Percentiles rank a stretch among this genome's conserved stretches.
phyloP scores from a whole-genome alignment of 2,888 invertebrate genomes.

The Drosophila lacicola region DNA sequence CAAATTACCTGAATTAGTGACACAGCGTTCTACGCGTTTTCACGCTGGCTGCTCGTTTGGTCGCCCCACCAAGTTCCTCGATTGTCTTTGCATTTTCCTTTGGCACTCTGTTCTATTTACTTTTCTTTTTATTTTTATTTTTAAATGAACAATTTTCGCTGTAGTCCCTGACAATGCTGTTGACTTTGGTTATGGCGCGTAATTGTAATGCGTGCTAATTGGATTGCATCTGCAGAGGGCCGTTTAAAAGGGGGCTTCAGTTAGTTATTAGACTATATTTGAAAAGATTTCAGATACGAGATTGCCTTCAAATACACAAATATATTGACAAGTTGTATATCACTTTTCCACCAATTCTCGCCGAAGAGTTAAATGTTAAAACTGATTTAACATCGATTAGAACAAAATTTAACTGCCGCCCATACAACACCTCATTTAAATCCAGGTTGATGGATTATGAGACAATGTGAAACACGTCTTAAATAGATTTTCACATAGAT shows the following conservation, averaged over 20 bases:
- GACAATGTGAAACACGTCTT: no score
- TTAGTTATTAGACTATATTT: not conserved
- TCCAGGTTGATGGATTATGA: no score
- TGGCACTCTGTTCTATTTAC: conserved; percentile 40
- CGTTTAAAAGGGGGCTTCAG: not conserved
- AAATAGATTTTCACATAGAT: no score
- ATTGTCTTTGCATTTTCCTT: conserved; percentile 6
- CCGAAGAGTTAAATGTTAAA: no score
- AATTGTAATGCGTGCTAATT: conserved; percentile 51
- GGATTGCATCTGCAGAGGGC: conserved; percentile 13
- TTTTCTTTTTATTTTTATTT: conserved; percentile 17
- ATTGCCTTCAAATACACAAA: no score
- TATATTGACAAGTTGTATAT: no score
- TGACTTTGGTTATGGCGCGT: conserved; percentile 49
- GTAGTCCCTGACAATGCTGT: conserved; percentile 27
- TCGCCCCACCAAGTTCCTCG: conserved; percentile 10
- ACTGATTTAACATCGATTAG: no score
- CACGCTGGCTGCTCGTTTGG: conserved; percentile 40
- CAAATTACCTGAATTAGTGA: conserved; percentile 80
- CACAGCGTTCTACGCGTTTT: conserved; percentile 64
- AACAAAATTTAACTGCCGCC: no score
- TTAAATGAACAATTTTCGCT: conserved; percentile 43
- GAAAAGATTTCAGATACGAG: not conserved
- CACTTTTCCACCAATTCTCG: no score
- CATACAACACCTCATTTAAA: no score